These are phyloP conservation scores for Platyscapa corneri DNA, from an alignment of 1,140 invertebrate species.

Conservation along the genomic window DNA sequence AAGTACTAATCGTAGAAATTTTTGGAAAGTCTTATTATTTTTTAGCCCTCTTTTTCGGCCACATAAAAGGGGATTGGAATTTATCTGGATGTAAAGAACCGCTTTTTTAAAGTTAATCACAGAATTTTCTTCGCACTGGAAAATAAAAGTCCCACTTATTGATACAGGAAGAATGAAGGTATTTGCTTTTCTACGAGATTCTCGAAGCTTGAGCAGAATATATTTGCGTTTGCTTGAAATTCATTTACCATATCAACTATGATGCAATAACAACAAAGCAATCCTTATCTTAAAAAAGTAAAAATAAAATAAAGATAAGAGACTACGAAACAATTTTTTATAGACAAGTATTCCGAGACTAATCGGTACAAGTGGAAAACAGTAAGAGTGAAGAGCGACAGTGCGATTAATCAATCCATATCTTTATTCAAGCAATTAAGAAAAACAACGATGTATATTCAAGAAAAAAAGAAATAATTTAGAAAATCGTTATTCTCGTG, in stretches of 20 bases:
- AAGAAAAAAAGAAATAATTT: conserved; percentile 53
- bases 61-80: background rate
- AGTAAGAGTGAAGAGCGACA: conserved; percentile 36
- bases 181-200: background rate
- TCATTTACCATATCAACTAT: conserved; percentile 39
- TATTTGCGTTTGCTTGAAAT: background rate
- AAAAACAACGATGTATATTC: conserved; percentile 72
- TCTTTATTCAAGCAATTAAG: conserved; percentile 73
- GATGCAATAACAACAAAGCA: background rate
- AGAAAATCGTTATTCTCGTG: conserved; percentile 67
- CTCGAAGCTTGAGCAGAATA: background rate
- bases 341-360: background rate
- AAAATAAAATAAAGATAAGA: background rate
- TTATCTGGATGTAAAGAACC: background rate
- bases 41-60: conserved; percentile 9
- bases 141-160: background rate
- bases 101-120: background rate
- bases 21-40: background rate
- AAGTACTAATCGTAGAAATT: no score
- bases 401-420: conserved; percentile 69
- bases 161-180: background rate
- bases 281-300: background rate
- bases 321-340: background rate
- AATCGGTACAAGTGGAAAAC: background rate
- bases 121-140: background rate